A percentile compares a stretch with the other conserved stretches of the same genome.
Conservation (phyloP, 1,140 invertebrate species). For the Drosophila carrolli region DNA sequence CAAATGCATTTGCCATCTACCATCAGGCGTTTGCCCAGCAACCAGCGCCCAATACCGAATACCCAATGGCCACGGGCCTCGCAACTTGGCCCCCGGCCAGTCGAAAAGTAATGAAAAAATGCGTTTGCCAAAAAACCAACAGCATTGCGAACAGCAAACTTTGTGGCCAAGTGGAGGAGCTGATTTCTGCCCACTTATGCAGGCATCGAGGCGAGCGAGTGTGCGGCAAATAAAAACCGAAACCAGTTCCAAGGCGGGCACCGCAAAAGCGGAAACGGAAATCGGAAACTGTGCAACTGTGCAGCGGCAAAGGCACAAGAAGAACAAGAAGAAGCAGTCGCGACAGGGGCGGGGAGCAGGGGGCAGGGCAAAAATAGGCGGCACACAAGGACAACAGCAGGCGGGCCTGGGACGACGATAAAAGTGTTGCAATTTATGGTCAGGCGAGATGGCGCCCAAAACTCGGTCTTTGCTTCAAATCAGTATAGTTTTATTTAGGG, state of each 20-base stretch:
- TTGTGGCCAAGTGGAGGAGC: constrained; percentile 66
- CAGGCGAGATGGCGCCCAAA: constrained; percentile 68
- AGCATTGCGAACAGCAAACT: constrained; percentile 34
- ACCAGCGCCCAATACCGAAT: constrained; percentile 2
- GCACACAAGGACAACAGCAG: constrained; percentile 60
- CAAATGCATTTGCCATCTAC: constrained; percentile 74
- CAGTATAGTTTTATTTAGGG: constrained; percentile 14
- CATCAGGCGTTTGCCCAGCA: constrained; percentile 51
- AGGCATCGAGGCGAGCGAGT: constrained; percentile 66
- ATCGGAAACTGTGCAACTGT: constrained; percentile 80
- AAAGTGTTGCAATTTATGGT: constrained; percentile 82
- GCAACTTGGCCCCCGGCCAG: constrained; percentile 68
- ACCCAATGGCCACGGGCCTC: constrained; percentile 20
- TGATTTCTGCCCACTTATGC: constrained; percentile 76
- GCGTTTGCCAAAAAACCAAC: constrained; percentile 72
- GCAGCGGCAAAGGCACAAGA: constrained; percentile 40
- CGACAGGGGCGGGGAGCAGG: background rate
- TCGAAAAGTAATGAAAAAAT: constrained; percentile 79
- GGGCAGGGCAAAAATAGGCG: constrained; percentile 67
- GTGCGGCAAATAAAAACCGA: constrained; percentile 75
- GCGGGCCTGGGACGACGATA: constrained; percentile 61
- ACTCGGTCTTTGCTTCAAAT: constrained; percentile 11
- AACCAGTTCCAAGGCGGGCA: constrained; percentile 71
- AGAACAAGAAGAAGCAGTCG: constrained; percentile 2
- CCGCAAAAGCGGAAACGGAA: constrained; percentile 79